Evolutionary conservation across 2,113 vertebrate species (phyloP).

Genomic region (Nymphicus hollandicus): DNA sequence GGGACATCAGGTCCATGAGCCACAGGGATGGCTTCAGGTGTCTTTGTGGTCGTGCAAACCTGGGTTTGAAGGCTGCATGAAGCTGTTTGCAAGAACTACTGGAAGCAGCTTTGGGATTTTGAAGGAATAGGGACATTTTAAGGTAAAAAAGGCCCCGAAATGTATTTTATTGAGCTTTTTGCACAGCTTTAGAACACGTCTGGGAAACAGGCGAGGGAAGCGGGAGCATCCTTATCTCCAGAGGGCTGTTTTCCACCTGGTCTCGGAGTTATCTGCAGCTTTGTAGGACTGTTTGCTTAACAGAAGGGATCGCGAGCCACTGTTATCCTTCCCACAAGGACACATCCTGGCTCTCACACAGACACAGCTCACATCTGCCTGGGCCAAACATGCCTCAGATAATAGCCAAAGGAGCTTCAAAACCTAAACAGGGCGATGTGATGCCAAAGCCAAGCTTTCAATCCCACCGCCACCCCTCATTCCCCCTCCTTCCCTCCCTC

Average conservation of each 20-base stretch:
- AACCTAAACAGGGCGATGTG: background rate
- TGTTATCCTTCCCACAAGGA: slow-evolving; percentile 28
- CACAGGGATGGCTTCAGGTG: background rate
- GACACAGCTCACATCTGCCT: background rate
- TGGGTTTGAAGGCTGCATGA: background rate
- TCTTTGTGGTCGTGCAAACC: background rate
- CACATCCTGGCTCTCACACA: background rate
- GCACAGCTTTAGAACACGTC: background rate
- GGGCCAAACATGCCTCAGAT: background rate
- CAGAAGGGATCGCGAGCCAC: background rate
- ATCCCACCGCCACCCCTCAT: background rate
- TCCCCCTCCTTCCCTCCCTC: background rate
- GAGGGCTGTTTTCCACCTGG: background rate
- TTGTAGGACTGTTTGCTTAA: background rate
- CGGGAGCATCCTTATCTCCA: slow-evolving; percentile 6
- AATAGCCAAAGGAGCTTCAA: background rate
- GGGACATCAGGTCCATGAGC: background rate
- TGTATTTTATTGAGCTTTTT: background rate
- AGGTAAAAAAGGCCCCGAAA: background rate
- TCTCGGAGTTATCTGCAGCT: background rate
- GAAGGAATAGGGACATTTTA: background rate
- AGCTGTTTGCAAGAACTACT: background rate
- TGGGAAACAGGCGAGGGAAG: background rate
- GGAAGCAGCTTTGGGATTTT: background rate
- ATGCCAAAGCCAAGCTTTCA: background rate